Evolutionary conservation across 1,140 invertebrate species (phyloP).

Genomic region (Drosophila nannoptera): DNA sequence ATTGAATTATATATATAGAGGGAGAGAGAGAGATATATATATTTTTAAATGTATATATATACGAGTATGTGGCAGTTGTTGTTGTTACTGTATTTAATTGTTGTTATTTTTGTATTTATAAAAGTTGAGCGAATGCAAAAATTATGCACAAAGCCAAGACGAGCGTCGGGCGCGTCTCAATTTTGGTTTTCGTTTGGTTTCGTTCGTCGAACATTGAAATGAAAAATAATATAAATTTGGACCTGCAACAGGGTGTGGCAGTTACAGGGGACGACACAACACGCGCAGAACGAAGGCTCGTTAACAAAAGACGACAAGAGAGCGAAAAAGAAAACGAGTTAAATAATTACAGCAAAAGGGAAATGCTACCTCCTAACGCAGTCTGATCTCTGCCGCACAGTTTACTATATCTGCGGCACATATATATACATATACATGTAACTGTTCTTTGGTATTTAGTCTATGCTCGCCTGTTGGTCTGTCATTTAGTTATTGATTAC

Average conservation of each 20-base stretch:
- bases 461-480: slow-evolving; percentile 39
- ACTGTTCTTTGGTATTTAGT: slow-evolving; percentile 2
- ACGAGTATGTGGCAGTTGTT: slow-evolving; percentile 55
- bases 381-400: too few relatives aligned
- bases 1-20: slow-evolving; percentile 32
- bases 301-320: slow-evolving; percentile 40
- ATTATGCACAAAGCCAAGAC: slow-evolving; percentile 66
- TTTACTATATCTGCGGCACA: too few relatives aligned
- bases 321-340: slow-evolving; percentile 44
- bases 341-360: slow-evolving; percentile 33
- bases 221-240: slow-evolving; percentile 42
- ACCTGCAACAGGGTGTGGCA: slow-evolving; percentile 54
- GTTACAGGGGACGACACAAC: slow-evolving; percentile 72
- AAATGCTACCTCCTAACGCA: slow-evolving; percentile 14
- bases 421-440: too few relatives aligned
- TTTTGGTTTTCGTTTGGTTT: slow-evolving; percentile 14
- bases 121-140: slow-evolving; percentile 68
- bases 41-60: slow-evolving; percentile 35
- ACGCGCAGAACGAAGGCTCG: slow-evolving; percentile 47
- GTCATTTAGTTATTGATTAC: slow-evolving; percentile 64
- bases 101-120: slow-evolving; percentile 33
- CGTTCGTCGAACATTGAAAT: slow-evolving; percentile 43
- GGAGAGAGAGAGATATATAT: slow-evolving; percentile 40
- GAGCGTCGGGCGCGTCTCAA: slow-evolving; percentile 32
- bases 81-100: slow-evolving; percentile 39